phyloP scores from a whole-genome alignment of 2,888 invertebrate genomes.

The Nomada lathburiana region DNA sequence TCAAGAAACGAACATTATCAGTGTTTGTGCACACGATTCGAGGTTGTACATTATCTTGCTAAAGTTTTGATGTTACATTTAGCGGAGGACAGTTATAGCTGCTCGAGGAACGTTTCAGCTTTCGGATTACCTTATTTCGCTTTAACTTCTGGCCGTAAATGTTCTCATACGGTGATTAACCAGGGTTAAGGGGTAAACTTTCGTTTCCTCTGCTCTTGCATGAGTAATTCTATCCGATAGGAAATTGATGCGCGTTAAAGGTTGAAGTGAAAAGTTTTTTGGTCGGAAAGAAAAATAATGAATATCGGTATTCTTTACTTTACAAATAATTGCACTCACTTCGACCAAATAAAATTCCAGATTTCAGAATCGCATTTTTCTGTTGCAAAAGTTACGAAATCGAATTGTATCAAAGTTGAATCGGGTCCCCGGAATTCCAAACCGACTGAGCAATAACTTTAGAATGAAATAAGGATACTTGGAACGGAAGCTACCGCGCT shows the following conservation, averaged over 20 bases:
- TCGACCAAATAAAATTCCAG: too few relatives aligned
- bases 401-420: background rate
- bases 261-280: background rate
- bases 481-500: background rate
- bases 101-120: constrained; percentile 27
- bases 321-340: background rate
- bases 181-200: constrained; percentile 22
- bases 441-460: background rate
- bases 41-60: constrained; percentile 33
- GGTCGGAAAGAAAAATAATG: background rate
- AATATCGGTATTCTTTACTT: background rate
- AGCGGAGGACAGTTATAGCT: constrained; percentile 28
- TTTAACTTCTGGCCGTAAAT: constrained; percentile 13
- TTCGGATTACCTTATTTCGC: constrained; percentile 39
- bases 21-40: background rate
- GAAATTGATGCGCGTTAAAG: background rate
- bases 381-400: background rate
- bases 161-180: constrained; percentile 30
- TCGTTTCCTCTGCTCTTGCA: constrained; percentile 3
- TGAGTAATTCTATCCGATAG: background rate
- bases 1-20: background rate
- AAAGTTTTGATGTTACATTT: constrained; percentile 30
- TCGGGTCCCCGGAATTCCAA: too few relatives aligned
- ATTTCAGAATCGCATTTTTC: background rate
- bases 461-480: background rate